These are phyloP conservation scores for Macrotrachela quadricornifera DNA, from an alignment of 1,140 invertebrate species.

Conservation along the genomic window DNA sequence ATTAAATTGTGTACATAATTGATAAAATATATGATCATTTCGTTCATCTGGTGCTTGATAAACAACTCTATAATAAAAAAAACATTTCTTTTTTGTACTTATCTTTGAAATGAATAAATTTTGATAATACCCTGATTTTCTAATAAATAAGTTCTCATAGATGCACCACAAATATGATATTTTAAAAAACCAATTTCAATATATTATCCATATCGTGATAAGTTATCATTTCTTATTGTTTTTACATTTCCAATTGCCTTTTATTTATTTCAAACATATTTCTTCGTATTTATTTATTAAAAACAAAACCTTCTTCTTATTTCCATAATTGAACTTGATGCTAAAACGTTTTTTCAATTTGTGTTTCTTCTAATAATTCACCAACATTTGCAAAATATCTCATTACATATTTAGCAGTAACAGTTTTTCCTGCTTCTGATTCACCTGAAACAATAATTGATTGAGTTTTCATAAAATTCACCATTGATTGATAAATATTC, in stretches of 20 bases:
- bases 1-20: constrained; percentile 65
- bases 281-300: too few relatives aligned
- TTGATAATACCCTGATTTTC: constrained; percentile 58
- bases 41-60: constrained; percentile 19
- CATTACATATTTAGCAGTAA: constrained; percentile 94
- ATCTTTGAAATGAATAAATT: too few relatives aligned
- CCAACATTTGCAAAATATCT: constrained; percentile 89
- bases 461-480: constrained; percentile 66
- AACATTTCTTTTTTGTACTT: too few relatives aligned
- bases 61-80: constrained; percentile 15
- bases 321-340: constrained; percentile 96
- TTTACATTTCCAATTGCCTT: constrained; percentile 89
- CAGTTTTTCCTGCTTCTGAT: constrained; percentile 81
- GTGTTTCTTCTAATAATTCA: constrained; percentile 60
- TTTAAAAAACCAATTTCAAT: constrained; percentile 83
- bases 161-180: constrained; percentile 68
- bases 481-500: constrained; percentile 72
- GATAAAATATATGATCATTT: constrained; percentile 16
- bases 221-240: constrained; percentile 92
- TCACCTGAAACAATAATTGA: constrained; percentile 94
- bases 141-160: constrained; percentile 87
- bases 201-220: constrained; percentile 71
- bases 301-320: too few relatives aligned
- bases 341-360: constrained; percentile 87
- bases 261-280: too few relatives aligned